These are phyloP conservation scores for Meghimatium bilineatum DNA, from an alignment of 2,888 invertebrate species.

Conservation along the genomic window DNA sequence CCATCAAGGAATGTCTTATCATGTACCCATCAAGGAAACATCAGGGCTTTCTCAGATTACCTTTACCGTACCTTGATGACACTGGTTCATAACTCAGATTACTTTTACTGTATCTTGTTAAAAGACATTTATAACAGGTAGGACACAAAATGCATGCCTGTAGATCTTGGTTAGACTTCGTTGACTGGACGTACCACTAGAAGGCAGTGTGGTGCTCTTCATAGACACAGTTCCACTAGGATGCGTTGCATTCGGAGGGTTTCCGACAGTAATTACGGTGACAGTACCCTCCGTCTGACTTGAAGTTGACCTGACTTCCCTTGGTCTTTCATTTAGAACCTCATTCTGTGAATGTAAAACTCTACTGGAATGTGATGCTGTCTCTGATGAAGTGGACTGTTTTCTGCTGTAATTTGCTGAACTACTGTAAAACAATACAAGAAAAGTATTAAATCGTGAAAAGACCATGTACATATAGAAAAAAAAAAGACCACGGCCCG, in stretches of 20 bases:
- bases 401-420: slow-evolving; percentile 17
- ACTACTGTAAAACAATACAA: background rate
- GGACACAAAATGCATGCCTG: slow-evolving; percentile 49
- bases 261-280: slow-evolving; percentile 74
- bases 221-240: slow-evolving; percentile 68
- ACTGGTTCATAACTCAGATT: no score
- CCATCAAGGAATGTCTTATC: no score
- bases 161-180: slow-evolving; percentile 66
- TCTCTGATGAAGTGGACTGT: slow-evolving; percentile 2
- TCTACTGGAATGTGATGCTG: background rate
- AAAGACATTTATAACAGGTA: background rate
- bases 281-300: slow-evolving; percentile 75
- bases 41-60: no score
- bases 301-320: slow-evolving; percentile 68
- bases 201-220: slow-evolving; percentile 58
- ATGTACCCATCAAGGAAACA: no score
- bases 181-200: slow-evolving; percentile 61
- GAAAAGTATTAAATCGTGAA: no score
- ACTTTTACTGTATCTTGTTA: no score
- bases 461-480: no score
- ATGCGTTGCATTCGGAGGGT: slow-evolving; percentile 65
- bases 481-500: no score
- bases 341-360: background rate
- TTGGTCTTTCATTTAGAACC: slow-evolving; percentile 48
- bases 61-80: no score